A percentile compares a stretch with the other conserved stretches of the same genome.
phyloP scores from a whole-genome alignment of 2,113 vertebrate genomes.

The Tachycineta bicolor region DNA sequence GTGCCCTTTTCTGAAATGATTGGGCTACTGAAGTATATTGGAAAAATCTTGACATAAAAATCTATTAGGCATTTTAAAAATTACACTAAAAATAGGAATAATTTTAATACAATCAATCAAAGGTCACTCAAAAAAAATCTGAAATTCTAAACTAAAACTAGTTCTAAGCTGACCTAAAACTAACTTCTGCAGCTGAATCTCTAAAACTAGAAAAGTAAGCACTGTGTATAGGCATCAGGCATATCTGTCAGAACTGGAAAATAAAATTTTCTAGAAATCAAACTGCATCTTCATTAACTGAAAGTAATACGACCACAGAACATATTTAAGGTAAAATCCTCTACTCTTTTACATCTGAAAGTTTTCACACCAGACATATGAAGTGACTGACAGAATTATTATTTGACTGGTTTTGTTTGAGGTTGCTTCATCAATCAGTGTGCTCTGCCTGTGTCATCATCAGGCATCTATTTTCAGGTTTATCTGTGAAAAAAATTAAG shows the following conservation, averaged over 20 bases:
- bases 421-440: rapidly evolving
- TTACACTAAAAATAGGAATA: background rate
- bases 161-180: background rate
- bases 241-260: background rate
- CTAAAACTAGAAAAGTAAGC: background rate
- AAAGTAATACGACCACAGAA: background rate
- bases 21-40: background rate
- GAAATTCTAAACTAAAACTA: background rate
- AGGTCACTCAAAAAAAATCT: background rate
- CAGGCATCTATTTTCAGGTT: background rate
- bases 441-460: background rate
- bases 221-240: background rate
- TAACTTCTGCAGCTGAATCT: background rate
- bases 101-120: background rate
- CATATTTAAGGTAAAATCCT: background rate
- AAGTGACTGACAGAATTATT: background rate
- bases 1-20: background rate
- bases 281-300: background rate
- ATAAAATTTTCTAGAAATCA: background rate
- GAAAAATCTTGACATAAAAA: background rate
- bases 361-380: background rate
- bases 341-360: background rate
- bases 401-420: background rate
- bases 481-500: background rate
- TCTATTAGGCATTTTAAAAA: background rate